These are phyloP conservation scores for Ctenoplectra terminalis DNA, from an alignment of 1,140 invertebrate species.

Conservation along the genomic window DNA sequence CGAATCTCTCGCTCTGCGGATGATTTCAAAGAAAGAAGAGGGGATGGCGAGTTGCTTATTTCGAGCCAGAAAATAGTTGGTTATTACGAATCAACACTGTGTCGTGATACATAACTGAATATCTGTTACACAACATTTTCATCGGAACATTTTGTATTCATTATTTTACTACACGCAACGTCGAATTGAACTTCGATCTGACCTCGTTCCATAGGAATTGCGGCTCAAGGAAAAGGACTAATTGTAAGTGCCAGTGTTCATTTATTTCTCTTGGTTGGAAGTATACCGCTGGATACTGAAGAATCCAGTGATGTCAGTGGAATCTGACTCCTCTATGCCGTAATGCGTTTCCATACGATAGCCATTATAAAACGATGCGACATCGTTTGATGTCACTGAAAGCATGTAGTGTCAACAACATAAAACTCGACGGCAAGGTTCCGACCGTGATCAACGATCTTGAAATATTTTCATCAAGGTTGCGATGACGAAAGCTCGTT, in stretches of 20 bases:
- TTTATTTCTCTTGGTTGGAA: constrained; percentile 44
- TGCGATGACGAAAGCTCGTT: constrained; percentile 13
- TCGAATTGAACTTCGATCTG: constrained; percentile 13
- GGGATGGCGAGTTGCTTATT: too few species aligned
- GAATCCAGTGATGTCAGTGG: constrained; percentile 37
- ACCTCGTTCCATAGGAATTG: constrained; percentile 20
- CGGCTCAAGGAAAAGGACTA: constrained; percentile 11
- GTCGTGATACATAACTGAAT: too few species aligned
- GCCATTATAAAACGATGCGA: constrained; percentile 7
- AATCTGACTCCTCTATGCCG: constrained; percentile 1
- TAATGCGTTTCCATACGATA: constrained; percentile 21
- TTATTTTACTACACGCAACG: too few species aligned
- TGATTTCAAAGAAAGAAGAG: too few species aligned
- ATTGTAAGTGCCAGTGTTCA: neutral
- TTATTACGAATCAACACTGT: too few species aligned
- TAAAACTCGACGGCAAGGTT: constrained; percentile 40
- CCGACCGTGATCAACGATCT: constrained; percentile 43
- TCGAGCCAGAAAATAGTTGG: too few species aligned
- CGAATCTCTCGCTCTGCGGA: too few species aligned
- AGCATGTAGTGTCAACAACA: constrained; percentile 12
- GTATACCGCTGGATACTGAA: constrained; percentile 5
- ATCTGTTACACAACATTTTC: too few species aligned
- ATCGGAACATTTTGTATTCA: too few species aligned
- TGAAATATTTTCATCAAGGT: constrained; percentile 38
- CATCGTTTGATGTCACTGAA: constrained; percentile 41